Conservation (phyloP, 2,888 invertebrate genomes). For the Parnassius mnemosyne region DNA sequence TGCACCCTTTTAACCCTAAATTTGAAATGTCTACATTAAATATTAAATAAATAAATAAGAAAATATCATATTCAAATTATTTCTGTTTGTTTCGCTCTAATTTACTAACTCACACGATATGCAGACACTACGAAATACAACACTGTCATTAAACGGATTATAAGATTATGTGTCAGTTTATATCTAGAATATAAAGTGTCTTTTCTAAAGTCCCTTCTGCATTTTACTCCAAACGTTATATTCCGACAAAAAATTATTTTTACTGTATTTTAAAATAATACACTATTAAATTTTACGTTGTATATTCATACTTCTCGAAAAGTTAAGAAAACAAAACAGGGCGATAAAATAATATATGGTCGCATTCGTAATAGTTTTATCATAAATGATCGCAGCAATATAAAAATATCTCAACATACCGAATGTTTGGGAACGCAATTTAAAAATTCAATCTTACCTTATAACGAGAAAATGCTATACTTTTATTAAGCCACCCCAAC, state of each 20-base stretch:
- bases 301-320: too few species aligned
- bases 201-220: constrained; percentile 12
- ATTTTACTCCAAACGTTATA: background rate
- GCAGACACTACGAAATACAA: constrained; percentile 6
- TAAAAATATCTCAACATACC: constrained; percentile 18
- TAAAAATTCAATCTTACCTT: constrained; percentile 52
- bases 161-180: constrained; percentile 15
- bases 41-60: background rate
- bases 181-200: constrained; percentile 13
- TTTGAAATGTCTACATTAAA: too few species aligned
- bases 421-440: constrained; percentile 24
- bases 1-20: too few species aligned
- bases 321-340: too few species aligned
- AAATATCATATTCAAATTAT: background rate
- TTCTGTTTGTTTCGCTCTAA: background rate
- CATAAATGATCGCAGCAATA: constrained; percentile 5
- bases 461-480: constrained; percentile 47
- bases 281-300: too few species aligned
- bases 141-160: constrained; percentile 19
- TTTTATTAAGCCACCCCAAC: constrained; percentile 54
- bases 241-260: too few species aligned
- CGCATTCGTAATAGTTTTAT: constrained; percentile 5
- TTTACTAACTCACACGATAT: constrained; percentile 3
- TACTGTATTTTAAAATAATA: too few species aligned
- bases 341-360: too few species aligned